phyloP scores from a whole-genome alignment of 2,888 invertebrate species.

The Mesorhabditis belari region DNA sequence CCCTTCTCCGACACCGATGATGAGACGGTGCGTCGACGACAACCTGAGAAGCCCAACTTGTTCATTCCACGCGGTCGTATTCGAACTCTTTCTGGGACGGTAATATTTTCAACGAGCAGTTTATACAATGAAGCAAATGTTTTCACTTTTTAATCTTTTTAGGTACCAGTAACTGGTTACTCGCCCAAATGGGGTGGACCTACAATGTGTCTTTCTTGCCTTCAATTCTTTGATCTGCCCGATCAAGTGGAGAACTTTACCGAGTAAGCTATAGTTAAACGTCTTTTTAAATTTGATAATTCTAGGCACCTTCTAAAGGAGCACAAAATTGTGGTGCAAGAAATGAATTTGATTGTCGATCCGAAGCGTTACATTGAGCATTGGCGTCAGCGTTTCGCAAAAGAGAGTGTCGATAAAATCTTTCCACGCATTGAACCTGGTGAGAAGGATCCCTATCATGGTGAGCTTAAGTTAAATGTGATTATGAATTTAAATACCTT shows the following conservation, averaged over 20 bases:
- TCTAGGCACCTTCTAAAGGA: constrained; percentile 44
- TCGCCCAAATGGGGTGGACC: constrained; percentile 52
- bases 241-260: constrained; percentile 40
- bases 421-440: constrained; percentile 46
- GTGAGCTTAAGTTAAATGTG: constrained; percentile 8
- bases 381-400: constrained; percentile 52
- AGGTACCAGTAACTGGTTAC: constrained; percentile 36
- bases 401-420: constrained; percentile 42
- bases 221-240: constrained; percentile 53
- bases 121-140: too few relatives aligned
- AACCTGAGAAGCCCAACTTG: constrained; percentile 41
- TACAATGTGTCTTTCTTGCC: constrained; percentile 52
- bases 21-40: constrained; percentile 17
- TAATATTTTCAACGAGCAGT: too few relatives aligned
- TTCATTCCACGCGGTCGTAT: constrained; percentile 47
- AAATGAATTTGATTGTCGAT: constrained; percentile 51
- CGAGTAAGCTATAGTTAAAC: constrained; percentile 11
- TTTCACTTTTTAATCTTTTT: neutral
- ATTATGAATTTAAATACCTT: neutral
- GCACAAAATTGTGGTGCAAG: constrained; percentile 50
- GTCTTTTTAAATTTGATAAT: neutral
- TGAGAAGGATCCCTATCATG: constrained; percentile 36
- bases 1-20: constrained; percentile 52
- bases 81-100: constrained; percentile 51
- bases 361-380: constrained; percentile 52